Evolutionary conservation across 2,113 vertebrate genomes (phyloP).

Genomic region (Lepisosteus oculatus): DNA sequence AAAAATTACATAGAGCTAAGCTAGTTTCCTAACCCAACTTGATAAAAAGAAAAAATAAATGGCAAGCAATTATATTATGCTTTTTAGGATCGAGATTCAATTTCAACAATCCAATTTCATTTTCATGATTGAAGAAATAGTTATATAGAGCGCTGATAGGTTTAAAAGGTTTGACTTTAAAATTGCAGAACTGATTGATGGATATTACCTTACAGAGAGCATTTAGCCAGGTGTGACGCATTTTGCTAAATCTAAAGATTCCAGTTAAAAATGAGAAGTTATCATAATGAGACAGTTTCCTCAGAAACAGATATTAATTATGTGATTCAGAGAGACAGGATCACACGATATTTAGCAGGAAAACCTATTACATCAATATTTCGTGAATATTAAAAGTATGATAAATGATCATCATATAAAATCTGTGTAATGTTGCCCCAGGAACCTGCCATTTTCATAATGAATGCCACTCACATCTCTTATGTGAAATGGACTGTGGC

Average conservation of each 20-base stretch:
- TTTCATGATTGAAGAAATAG: no score
- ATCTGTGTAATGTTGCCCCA: no score
- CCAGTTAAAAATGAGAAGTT: conserved; percentile 6
- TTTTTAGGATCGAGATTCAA: no score
- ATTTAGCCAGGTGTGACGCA: neutral
- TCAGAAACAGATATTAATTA: conserved; percentile 17
- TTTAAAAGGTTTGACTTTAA: neutral
- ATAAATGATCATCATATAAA: neutral
- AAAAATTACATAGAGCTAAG: no score
- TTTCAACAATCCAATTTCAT: no score
- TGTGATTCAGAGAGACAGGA: conserved; percentile 3
- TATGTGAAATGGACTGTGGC: no score
- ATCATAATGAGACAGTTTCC: conserved; percentile 17
- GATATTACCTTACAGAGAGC: neutral
- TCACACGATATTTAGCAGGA: conserved; percentile 16
- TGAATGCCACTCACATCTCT: no score
- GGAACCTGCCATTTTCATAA: no score
- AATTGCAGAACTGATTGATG: neutral
- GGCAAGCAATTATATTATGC: no score
- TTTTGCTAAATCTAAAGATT: neutral
- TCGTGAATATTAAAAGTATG: neutral
- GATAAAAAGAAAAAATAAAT: no score
- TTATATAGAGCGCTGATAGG: no score
- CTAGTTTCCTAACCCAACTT: no score
- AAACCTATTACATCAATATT: neutral